Evolutionary conservation across 2,113 vertebrate species (phyloP).

Genomic region (Cairina moschata): DNA sequence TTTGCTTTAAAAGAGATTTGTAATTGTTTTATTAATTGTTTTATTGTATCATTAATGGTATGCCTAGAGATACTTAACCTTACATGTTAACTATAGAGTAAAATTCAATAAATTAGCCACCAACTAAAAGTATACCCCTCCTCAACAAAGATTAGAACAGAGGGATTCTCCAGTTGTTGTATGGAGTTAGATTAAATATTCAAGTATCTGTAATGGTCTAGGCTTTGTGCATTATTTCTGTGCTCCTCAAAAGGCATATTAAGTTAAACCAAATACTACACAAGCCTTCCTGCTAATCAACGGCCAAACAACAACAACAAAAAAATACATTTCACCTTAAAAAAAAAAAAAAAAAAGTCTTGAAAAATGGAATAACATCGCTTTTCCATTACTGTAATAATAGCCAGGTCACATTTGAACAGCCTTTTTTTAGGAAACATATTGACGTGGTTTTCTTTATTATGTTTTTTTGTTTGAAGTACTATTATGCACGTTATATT

Average conservation of each 20-base stretch:
- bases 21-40: not conserved
- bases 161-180: not conserved
- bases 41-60: not conserved
- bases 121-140: not conserved
- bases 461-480: not conserved
- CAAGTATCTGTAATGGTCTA: not conserved
- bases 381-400: not conserved
- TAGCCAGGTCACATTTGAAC: not conserved
- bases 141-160: not conserved
- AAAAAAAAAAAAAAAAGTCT: not conserved
- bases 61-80: not conserved
- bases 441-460: not conserved
- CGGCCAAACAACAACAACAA: too few relatives aligned
- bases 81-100: not conserved
- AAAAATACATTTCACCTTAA: not conserved
- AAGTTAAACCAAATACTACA: not conserved
- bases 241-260: not conserved
- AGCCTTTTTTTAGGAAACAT: too few relatives aligned
- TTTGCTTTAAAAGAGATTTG: not conserved
- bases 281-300: not conserved
- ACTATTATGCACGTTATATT: not conserved
- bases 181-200: not conserved
- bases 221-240: not conserved
- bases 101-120: not conserved
- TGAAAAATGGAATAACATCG: not conserved